Percentiles rank a stretch among this genome's conserved stretches.
phyloP scores from a whole-genome alignment of 2,888 invertebrate species.

The Aphrophora alni region DNA sequence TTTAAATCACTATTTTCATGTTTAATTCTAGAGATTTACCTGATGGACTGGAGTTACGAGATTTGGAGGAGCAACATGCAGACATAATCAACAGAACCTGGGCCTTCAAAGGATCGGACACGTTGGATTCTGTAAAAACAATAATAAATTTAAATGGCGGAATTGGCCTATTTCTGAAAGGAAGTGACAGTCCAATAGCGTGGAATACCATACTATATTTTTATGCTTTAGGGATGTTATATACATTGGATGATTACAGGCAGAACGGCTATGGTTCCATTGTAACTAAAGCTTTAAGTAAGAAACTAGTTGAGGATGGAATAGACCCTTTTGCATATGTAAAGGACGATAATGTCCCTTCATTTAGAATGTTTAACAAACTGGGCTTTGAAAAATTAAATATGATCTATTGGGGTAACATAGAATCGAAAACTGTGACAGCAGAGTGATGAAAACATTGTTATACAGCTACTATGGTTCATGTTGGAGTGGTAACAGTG shows the following conservation, averaged over 20 bases:
- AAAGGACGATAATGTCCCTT: neutral
- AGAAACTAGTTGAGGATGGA: neutral
- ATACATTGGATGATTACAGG: conserved; percentile 10
- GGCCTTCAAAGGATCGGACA: neutral
- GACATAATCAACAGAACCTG: conserved; percentile 1
- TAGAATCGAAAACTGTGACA: neutral
- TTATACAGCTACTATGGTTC: too few species aligned
- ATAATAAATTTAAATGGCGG: neutral
- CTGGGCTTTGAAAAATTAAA: neutral
- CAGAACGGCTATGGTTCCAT: conserved; percentile 7
- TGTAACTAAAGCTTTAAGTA: neutral
- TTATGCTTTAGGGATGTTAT: conserved; percentile 14
- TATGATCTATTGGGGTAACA: neutral
- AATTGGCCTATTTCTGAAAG: conserved; percentile 18
- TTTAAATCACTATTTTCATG: too few species aligned
- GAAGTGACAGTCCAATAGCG: neutral
- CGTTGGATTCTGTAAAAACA: neutral
- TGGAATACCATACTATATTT: conserved; percentile 12
- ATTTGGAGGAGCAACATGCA: neutral
- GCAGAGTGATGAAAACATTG: too few species aligned
- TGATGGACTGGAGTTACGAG: neutral
- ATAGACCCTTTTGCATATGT: conserved; percentile 11
- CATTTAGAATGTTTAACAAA: neutral
- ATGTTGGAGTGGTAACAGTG: too few species aligned
- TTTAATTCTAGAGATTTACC: neutral